A percentile compares a stretch with the other conserved stretches of the same genome.
Conservation (phyloP, 1,140 invertebrate species). For the Aricia agestis region DNA sequence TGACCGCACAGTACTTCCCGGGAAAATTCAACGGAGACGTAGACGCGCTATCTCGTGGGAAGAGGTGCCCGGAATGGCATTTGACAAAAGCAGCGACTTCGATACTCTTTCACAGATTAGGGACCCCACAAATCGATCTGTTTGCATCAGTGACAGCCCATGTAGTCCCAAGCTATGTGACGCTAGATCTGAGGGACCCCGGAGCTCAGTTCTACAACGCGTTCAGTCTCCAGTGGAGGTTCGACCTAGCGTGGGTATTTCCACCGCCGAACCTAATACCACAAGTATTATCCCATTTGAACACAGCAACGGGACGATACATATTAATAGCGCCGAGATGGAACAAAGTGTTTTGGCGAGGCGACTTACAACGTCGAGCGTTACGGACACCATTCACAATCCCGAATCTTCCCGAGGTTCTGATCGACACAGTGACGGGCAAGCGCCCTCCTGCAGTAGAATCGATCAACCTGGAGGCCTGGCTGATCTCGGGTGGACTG, state of each 20-base stretch:
- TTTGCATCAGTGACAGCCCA: slow-evolving; percentile 10
- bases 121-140: background rate
- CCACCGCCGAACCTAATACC: slow-evolving; percentile 10
- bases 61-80: slow-evolving; percentile 32
- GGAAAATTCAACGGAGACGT: slow-evolving; percentile 23
- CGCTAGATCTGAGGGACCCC: background rate
- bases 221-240: slow-evolving; percentile 7
- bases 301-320: slow-evolving; percentile 40
- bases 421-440: slow-evolving; percentile 41
- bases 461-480: slow-evolving; percentile 39
- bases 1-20: slow-evolving; percentile 21
- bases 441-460: slow-evolving; percentile 35
- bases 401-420: slow-evolving; percentile 27
- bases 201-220: background rate
- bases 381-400: slow-evolving; percentile 34
- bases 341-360: slow-evolving; percentile 47
- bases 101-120: background rate
- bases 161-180: background rate
- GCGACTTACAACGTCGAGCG: slow-evolving; percentile 41
- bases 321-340: slow-evolving; percentile 34
- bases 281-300: slow-evolving; percentile 28
- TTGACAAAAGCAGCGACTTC: slow-evolving; percentile 18
- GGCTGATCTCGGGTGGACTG: slow-evolving; percentile 24
- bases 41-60: slow-evolving; percentile 18
- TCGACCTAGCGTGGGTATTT: slow-evolving; percentile 9